phyloP scores from a whole-genome alignment of 2,888 invertebrate species.

The Parthenolecanium corni region DNA sequence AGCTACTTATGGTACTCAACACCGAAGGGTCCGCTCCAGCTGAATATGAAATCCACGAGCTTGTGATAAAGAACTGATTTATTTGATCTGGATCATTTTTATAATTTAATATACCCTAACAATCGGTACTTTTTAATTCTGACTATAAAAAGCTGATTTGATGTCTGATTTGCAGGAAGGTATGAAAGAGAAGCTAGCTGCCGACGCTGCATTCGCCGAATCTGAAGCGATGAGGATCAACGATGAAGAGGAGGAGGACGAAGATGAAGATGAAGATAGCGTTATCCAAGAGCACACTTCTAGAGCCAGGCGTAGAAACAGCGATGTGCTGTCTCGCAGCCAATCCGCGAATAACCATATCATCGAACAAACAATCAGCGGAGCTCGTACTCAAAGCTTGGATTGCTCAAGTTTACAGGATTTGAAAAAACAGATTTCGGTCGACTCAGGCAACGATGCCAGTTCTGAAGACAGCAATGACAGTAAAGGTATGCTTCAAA shows the following conservation, averaged over 20 bases:
- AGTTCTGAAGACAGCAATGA: conserved; percentile 91
- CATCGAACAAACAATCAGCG: background rate
- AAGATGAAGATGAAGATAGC: conserved; percentile 33
- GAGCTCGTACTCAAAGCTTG: conserved; percentile 8
- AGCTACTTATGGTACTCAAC: no score
- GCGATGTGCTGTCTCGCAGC: conserved; percentile 1
- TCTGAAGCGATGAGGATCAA: conserved; percentile 44
- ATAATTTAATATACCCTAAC: no score
- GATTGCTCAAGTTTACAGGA: conserved; percentile 11
- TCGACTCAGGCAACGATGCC: conserved; percentile 84
- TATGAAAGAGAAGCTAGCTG: conserved; percentile 69
- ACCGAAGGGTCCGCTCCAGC: no score
- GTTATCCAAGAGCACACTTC: conserved; percentile 3
- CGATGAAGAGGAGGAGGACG: conserved; percentile 40
- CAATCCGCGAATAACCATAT: background rate
- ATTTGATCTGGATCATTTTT: no score
- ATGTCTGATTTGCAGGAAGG: no score
- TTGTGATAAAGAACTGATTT: no score
- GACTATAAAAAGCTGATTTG: no score
- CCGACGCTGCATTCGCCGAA: conserved; percentile 40
- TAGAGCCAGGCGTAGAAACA: background rate
- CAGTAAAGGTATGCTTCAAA: conserved; percentile 45
- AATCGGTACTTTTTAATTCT: no score
- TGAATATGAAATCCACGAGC: no score
- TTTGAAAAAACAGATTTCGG: conserved; percentile 50